A percentile compares a stretch with the other conserved stretches of the same genome.
phyloP scores from a whole-genome alignment of 1,140 invertebrate genomes.

The Lethrus apterus region DNA sequence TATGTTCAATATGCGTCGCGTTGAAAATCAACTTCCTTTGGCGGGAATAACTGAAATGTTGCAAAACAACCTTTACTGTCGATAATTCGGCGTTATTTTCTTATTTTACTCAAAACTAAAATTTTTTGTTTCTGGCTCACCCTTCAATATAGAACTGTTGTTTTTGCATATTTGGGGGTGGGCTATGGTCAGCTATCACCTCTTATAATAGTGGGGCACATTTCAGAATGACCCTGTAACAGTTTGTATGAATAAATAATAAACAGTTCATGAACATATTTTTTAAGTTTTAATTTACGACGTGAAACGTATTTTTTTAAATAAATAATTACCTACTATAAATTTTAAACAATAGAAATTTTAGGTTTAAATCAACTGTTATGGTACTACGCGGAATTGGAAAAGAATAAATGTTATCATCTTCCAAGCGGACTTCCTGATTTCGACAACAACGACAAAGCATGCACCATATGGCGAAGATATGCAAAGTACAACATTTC shows the following conservation, averaged over 20 bases:
- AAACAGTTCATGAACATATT: not conserved
- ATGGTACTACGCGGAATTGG: constrained; percentile 83
- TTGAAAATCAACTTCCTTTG: no score
- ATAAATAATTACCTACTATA: not conserved
- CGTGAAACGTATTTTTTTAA: not conserved
- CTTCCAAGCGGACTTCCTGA: constrained; percentile 52
- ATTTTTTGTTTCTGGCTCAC: no score
- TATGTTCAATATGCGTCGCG: no score
- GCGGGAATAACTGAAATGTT: no score
- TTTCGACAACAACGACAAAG: constrained; percentile 59
- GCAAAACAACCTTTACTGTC: no score
- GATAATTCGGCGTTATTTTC: no score
- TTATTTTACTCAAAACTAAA: no score
- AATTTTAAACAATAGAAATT: not conserved
- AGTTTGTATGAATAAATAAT: not conserved
- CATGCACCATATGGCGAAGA: constrained; percentile 72
- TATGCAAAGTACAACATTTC: constrained; percentile 49
- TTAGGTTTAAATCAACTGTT: constrained; percentile 68
- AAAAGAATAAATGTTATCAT: constrained; percentile 66
- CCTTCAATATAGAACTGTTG: no score
- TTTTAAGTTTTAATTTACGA: not conserved
- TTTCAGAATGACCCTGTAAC: not conserved
- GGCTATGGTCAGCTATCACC: no score
- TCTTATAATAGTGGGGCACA: no score
- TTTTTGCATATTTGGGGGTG: no score